Evolutionary conservation across 2,113 vertebrate species (phyloP).

Genomic region (Beaufortia kweichowensis): DNA sequence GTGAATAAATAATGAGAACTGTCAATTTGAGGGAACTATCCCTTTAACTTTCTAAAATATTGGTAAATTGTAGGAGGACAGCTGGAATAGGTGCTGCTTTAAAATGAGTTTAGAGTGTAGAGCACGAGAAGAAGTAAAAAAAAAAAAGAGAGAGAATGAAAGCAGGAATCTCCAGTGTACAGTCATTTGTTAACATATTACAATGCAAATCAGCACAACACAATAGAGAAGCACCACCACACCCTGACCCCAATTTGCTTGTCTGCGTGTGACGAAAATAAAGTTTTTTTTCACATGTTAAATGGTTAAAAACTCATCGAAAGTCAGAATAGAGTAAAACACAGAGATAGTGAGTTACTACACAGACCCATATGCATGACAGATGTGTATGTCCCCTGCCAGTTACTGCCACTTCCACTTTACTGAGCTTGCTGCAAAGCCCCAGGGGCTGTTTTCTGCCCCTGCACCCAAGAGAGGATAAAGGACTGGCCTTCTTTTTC

Average conservation of each 20-base stretch:
- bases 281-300: not conserved
- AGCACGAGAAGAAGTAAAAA: not conserved
- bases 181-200: not conserved
- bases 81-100: not conserved
- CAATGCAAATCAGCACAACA: not conserved
- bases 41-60: not conserved
- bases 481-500: slow-evolving; percentile 6
- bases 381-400: not conserved
- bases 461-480: not conserved
- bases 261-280: not conserved
- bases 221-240: slow-evolving; percentile 18
- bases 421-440: not conserved
- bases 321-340: not conserved
- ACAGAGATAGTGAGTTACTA: not conserved
- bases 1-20: too few species aligned
- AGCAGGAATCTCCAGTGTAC: slow-evolving; percentile 21
- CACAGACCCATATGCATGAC: slow-evolving; percentile 24
- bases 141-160: not conserved
- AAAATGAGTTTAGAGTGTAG: too few species aligned
- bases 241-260: not conserved
- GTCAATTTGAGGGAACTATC: too few species aligned
- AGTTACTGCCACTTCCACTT: not conserved
- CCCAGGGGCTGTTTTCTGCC: slow-evolving; percentile 3
- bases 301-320: not conserved
- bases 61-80: not conserved